phyloP scores from a whole-genome alignment of 2,113 vertebrate species.

The Mugil cephalus region DNA sequence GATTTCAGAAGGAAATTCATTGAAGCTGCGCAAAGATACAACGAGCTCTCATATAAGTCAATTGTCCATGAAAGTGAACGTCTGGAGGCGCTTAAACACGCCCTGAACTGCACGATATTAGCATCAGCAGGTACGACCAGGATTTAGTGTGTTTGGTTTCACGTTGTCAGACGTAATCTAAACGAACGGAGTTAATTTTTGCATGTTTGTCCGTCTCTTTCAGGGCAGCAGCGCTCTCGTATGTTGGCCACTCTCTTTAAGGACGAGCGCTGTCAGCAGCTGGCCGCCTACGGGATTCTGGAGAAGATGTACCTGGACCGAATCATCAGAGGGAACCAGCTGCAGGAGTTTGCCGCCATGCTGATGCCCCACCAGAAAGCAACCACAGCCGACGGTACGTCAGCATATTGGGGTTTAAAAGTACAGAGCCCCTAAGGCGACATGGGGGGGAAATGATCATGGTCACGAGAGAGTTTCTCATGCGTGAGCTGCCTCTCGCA shows the following conservation, averaged over 20 bases:
- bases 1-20: conserved; percentile 99
- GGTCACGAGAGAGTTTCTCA: too few relatives aligned
- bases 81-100: conserved; percentile 96
- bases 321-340: conserved; percentile 97
- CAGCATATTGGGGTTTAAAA: background rate
- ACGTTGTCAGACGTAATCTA: background rate
- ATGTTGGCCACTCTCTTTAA: conserved; percentile 99
- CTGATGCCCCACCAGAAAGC: conserved; percentile 99
- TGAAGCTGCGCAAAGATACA: conserved; percentile 97
- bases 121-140: conserved; percentile 93
- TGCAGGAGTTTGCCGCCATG: conserved; percentile 99
- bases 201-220: background rate
- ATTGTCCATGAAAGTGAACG: conserved; percentile 97
- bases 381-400: conserved; percentile 94
- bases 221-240: conserved; percentile 97
- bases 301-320: conserved; percentile 99
- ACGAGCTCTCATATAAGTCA: conserved; percentile 97
- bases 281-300: conserved; percentile 96
- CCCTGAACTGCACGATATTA: conserved; percentile 97
- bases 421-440: too few relatives aligned
- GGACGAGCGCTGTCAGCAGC: conserved; percentile 98
- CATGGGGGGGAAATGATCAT: too few relatives aligned
- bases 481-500: too few relatives aligned
- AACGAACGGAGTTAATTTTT: background rate
- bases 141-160: too few relatives aligned